Evolutionary conservation across 2,797 vertebrate genomes (phyloP), one percentile per base, ranked within the genome.

Genomic region (Microctenopoma stevenorrisi): DNA sequence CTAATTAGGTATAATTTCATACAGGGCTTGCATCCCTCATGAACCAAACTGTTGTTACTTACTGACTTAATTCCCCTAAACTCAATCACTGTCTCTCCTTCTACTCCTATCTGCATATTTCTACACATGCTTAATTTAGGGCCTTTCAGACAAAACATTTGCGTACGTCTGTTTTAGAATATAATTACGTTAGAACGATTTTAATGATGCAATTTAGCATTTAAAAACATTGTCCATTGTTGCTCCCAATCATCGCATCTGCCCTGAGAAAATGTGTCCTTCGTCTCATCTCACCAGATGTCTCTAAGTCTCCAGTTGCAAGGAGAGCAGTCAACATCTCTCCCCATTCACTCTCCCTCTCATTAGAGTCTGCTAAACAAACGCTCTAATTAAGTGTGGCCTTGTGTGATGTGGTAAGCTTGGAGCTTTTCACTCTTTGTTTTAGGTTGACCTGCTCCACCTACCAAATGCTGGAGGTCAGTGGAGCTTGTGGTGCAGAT

Each of bases 381-480:
- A 90, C 88, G 83, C 51, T 47, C 83, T 90, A 90, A 92, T 92
- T 91, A 91, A 89, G 76, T 72, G 77, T 69, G 80, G 84, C 90
- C 88, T 85, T 76, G 83, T 85, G 82, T 64, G 74, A 86, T 72
- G 65, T 76, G 76, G 57, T 76, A 68, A 85, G 72, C 84, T 72
- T 14, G 64, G 76, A 83, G 81, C 74, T 74, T 89, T 82, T 79
- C 84, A 69, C 68, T 85, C 71, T 70, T 81, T 83, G 76, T 89
- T 89, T 88, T 84, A 81, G 72, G 72, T 72, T 64, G 78, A 59
- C 78, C 79, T 47, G 57, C 85, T 81, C 83, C 87, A 82, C 78
- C 81, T 50, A 76, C 78, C 42, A 7, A 76, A 64, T 66, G 77
- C 63, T 28, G 49, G 64, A 56, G 80, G 82, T 86, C 82, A 88